A percentile compares a stretch with the other conserved stretches of the same genome.
phyloP scores from a whole-genome alignment of 2,797 vertebrate genomes.

The Sebastes dallii region DNA sequence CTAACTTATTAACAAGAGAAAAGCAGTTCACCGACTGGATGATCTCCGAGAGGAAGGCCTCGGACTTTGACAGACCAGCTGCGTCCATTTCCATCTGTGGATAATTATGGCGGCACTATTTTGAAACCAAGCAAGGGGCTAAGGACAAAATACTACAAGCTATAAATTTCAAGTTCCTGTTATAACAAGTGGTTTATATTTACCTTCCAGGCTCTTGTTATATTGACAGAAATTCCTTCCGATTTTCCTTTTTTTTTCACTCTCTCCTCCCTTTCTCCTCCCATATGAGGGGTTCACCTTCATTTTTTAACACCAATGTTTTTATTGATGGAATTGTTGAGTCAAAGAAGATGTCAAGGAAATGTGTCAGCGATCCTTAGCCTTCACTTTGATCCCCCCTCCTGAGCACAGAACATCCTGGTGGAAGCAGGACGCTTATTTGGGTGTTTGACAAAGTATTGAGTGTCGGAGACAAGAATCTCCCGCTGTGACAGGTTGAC shows the following conservation, averaged over 20 bases:
- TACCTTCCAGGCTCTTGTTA: conserved; percentile 71
- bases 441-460: conserved; percentile 75
- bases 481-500: conserved; percentile 78
- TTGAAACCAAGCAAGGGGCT: conserved; percentile 81
- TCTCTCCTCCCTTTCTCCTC: background rate
- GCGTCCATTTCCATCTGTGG: conserved; percentile 81
- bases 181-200: conserved; percentile 87
- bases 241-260: conserved; percentile 32
- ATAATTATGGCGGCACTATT: conserved; percentile 81
- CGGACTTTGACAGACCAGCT: conserved; percentile 70
- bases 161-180: conserved; percentile 87
- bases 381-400: conserved; percentile 38
- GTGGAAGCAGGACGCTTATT: conserved; percentile 51
- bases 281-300: conserved; percentile 55
- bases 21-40: conserved; percentile 55
- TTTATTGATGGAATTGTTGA: conserved; percentile 67
- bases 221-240: conserved; percentile 75
- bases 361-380: conserved; percentile 67
- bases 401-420: background rate
- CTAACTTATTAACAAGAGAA: conserved; percentile 52
- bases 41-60: conserved; percentile 47
- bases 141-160: conserved; percentile 84
- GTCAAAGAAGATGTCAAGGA: conserved; percentile 66
- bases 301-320: conserved; percentile 78
- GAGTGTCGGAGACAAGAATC: conserved; percentile 79